phyloP scores from a whole-genome alignment of 2,797 vertebrate species.

The Acipenser oxyrinchus region DNA sequence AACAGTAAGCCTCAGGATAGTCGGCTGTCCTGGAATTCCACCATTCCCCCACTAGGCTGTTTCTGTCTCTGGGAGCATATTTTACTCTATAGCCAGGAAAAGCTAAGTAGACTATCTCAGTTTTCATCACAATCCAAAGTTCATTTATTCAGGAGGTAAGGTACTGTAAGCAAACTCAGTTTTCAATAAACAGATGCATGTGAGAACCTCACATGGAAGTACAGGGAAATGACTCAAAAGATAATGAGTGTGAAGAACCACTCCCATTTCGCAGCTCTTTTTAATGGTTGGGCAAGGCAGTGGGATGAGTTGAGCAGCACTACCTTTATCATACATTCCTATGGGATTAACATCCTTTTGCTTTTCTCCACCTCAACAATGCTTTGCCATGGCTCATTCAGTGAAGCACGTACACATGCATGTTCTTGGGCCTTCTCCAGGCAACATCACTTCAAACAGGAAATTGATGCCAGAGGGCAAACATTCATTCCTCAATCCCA shows the following conservation, averaged over 20 bases:
- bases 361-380: slow-evolving; percentile 50
- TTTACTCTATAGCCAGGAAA: too few relatives aligned
- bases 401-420: slow-evolving; percentile 52
- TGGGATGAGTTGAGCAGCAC: slow-evolving; percentile 46
- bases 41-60: too few relatives aligned
- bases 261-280: slow-evolving; percentile 39
- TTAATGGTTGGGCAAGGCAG: slow-evolving; percentile 2
- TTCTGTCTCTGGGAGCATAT: too few relatives aligned
- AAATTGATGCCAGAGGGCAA: slow-evolving; percentile 64
- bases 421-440: slow-evolving; percentile 43
- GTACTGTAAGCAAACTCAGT: too few relatives aligned
- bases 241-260: slow-evolving; percentile 49
- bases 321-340: slow-evolving; percentile 57
- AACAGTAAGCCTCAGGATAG: too few relatives aligned
- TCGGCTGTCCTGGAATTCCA: too few relatives aligned
- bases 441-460: slow-evolving; percentile 60
- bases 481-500: slow-evolving; percentile 45
- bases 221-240: background rate
- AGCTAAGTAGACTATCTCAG: too few relatives aligned
- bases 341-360: slow-evolving; percentile 66
- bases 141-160: too few relatives aligned
- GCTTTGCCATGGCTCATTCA: slow-evolving; percentile 33
- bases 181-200: too few relatives aligned
- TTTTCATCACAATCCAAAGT: too few relatives aligned
- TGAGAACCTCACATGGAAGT: too few relatives aligned